Percentiles rank a stretch among this genome's conserved stretches.
Evolutionary conservation across 2,888 invertebrate genomes (phyloP).

Genomic region (Dorcus parallelipipedus): DNA sequence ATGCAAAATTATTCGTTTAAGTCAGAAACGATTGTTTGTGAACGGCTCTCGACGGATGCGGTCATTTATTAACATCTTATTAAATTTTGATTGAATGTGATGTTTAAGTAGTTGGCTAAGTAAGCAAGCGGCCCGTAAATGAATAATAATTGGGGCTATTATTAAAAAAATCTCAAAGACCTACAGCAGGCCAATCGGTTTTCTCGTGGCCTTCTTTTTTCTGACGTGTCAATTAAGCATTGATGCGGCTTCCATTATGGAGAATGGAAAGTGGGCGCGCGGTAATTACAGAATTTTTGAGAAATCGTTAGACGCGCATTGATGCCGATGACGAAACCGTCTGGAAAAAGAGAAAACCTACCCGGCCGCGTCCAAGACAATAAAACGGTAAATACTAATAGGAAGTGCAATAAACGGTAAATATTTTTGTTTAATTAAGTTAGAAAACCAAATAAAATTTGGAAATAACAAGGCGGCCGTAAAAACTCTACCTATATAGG

Average conservation of each 20-base stretch:
- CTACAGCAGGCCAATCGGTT: conserved; percentile 14
- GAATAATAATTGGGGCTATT: conserved; percentile 22
- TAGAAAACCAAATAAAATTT: conserved; percentile 13
- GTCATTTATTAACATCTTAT: conserved; percentile 24
- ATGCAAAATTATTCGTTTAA: neutral
- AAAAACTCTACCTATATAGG: neutral
- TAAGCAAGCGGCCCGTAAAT: conserved; percentile 11
- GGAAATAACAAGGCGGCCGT: conserved; percentile 11
- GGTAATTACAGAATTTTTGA: too few relatives aligned
- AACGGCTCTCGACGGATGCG: conserved; percentile 11
- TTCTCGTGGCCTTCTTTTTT: neutral
- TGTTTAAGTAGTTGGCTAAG: conserved; percentile 16
- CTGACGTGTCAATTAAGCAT: conserved; percentile 9
- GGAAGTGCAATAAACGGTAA: conserved; percentile 8
- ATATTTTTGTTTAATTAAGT: conserved; percentile 15
- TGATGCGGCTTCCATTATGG: conserved; percentile 1
- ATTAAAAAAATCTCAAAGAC: conserved; percentile 15
- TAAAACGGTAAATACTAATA: neutral
- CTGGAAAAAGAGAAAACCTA: too few relatives aligned
- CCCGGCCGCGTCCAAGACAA: too few relatives aligned
- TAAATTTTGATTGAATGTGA: conserved; percentile 18
- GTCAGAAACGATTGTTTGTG: neutral
- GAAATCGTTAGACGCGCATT: too few relatives aligned
- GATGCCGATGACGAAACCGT: too few relatives aligned
- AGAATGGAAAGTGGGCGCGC: neutral